A percentile compares a stretch with the other conserved stretches of the same genome.
Evolutionary conservation across 1,140 invertebrate genomes (phyloP).

Genomic region (Drosophila micromelanica): DNA sequence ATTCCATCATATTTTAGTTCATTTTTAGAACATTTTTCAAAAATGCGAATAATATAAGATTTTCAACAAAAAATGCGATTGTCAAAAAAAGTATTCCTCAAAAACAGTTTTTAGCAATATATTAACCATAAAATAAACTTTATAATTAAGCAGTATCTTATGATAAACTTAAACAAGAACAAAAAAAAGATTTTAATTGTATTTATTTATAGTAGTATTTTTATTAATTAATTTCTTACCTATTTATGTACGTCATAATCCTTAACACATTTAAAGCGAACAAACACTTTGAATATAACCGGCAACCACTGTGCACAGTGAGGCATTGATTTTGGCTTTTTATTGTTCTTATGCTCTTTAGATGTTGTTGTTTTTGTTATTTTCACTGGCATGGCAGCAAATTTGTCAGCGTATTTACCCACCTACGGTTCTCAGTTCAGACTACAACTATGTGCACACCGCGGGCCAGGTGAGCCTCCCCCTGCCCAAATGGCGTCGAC

Average conservation of each 20-base stretch:
- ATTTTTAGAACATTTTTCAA: too few species aligned
- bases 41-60: too few species aligned
- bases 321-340: conserved; percentile 53
- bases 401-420: conserved; percentile 53
- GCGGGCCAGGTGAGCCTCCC: conserved; percentile 12
- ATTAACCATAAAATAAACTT: too few species aligned
- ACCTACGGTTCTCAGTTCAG: conserved; percentile 18
- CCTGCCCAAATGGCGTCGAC: conserved; percentile 29
- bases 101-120: too few species aligned
- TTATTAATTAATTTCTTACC: not conserved
- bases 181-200: too few species aligned
- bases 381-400: conserved; percentile 48
- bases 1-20: too few species aligned
- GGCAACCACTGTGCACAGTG: conserved; percentile 40
- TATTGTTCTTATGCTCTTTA: conserved; percentile 50
- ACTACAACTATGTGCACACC: conserved; percentile 17
- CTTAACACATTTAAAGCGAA: not conserved
- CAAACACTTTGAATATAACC: not conserved
- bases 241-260: not conserved
- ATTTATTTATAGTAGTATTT: too few species aligned
- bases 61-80: too few species aligned
- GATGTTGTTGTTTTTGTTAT: conserved; percentile 30
- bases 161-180: too few species aligned
- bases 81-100: too few species aligned
- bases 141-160: too few species aligned